phyloP scores from a whole-genome alignment of 2,113 vertebrate genomes.

The Oreochromis niloticus region DNA sequence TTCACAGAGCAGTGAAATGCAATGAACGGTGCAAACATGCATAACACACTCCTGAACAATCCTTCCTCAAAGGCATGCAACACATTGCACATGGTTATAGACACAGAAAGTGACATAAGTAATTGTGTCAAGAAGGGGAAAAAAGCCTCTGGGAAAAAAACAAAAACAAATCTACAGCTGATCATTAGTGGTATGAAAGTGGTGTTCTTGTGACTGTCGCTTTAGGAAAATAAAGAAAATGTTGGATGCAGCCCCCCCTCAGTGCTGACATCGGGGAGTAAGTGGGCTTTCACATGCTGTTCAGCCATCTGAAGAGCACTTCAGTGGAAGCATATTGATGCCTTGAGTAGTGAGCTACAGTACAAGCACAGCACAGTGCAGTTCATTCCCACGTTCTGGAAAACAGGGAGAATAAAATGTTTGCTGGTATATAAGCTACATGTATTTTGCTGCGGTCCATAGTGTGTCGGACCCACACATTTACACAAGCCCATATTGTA shows the following conservation, averaged over 20 bases:
- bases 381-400: neutral
- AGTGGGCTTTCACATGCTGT: neutral
- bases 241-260: neutral
- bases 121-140: neutral
- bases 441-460: neutral
- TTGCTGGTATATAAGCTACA: neutral
- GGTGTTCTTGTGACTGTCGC: neutral
- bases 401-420: neutral
- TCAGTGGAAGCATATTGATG: neutral
- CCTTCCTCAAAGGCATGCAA: neutral
- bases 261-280: neutral
- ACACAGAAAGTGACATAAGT: neutral
- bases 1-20: neutral
- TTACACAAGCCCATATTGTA: neutral
- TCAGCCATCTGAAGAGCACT: neutral
- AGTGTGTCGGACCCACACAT: neutral
- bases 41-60: neutral
- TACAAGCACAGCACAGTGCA: neutral
- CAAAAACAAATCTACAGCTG: neutral
- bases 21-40: neutral
- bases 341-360: neutral
- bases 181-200: neutral
- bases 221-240: neutral
- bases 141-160: neutral
- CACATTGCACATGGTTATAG: neutral